Evolutionary conservation across 2,888 invertebrate genomes (phyloP), one percentile per base, ranked within the genome.

Genomic region (Trimorus sp.): DNA sequence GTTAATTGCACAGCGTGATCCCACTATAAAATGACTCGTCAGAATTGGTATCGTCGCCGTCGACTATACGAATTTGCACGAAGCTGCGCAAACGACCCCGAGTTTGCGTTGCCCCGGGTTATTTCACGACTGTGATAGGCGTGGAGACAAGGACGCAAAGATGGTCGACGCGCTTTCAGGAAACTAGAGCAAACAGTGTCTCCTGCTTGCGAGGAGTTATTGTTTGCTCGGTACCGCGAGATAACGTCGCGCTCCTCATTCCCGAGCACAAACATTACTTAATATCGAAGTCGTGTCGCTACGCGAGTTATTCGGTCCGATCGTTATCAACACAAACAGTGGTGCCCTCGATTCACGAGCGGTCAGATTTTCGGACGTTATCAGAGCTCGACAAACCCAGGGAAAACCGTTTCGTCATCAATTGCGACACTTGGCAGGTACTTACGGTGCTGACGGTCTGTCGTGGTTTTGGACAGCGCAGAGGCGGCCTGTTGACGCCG

Each of bases 401-500:
- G 45, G 26, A 26, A 26, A 26, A 26, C 26, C 26, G 4, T 26
- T 26, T 45, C n/a, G 2, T 45, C n/a, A 9, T n/a, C 45, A n/a
- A 2, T 45, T n/a, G 45, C 45, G 45, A 45, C 45, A n/a, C 9
- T 9, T n/a, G n/a, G n/a, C n/a, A n/a, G 11, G n/a, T 63, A 86
- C 87, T 91, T 81, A 91, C 91, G 85, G 90, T 88, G 6, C 87
- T 83, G 4, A 90, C 88, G 12, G 89, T 66, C 71, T 90, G 88
- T 60, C 91, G 91, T 0, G 91, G 89, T 71, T 91, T 91, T 40
- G 87, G 87, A 15, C 90, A 88, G 58, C 90, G 87, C 51, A 90
- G 86, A 0, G 88, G 83, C 8, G 94, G 94, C 80, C 96, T 92
- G 90, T 94, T 95, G 83, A 94, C 93, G 26, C 95, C 95, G 89